These are phyloP conservation scores for Tragelaphus strepsiceros DNA, from an alignment of 2,113 vertebrate genomes.

Conservation along the genomic window DNA sequence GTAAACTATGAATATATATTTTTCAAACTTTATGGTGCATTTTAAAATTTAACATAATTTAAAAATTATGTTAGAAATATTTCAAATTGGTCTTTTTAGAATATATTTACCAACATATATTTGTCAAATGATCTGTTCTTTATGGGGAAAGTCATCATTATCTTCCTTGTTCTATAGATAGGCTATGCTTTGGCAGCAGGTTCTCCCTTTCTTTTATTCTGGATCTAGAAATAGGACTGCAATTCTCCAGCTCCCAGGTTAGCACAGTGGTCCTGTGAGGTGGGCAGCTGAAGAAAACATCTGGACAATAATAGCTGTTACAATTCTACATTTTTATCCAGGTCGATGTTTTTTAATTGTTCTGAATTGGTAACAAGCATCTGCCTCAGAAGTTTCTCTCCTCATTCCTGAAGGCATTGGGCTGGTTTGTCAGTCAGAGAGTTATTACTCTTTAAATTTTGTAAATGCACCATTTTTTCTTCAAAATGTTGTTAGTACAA, in stretches of 20 bases:
- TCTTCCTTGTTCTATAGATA: no score
- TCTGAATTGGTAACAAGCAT: not conserved
- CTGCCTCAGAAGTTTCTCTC: not conserved
- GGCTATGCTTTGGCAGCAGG: not conserved
- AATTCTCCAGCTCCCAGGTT: not conserved
- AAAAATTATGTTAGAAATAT: not conserved
- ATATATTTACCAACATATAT: not conserved
- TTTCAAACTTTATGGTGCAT: not conserved
- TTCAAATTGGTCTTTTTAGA: not conserved
- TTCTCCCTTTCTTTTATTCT: not conserved
- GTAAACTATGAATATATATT: not conserved
- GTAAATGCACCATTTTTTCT: not conserved
- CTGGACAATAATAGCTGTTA: accelerated
- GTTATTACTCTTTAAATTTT: not conserved
- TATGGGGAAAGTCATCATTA: not conserved
- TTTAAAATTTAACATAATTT: not conserved
- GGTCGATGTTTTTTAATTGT: not conserved
- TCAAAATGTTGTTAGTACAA: not conserved
- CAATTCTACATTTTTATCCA: not conserved
- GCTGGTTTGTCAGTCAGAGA: not conserved
- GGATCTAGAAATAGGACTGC: not conserved
- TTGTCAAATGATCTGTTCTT: not conserved
- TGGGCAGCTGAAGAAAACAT: not conserved
- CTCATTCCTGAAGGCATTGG: not conserved
- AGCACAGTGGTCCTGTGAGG: not conserved